A percentile compares a stretch with the other conserved stretches of the same genome.
Conservation (phyloP, 1,140 invertebrate species). For the Neodiprion lecontei region DNA sequence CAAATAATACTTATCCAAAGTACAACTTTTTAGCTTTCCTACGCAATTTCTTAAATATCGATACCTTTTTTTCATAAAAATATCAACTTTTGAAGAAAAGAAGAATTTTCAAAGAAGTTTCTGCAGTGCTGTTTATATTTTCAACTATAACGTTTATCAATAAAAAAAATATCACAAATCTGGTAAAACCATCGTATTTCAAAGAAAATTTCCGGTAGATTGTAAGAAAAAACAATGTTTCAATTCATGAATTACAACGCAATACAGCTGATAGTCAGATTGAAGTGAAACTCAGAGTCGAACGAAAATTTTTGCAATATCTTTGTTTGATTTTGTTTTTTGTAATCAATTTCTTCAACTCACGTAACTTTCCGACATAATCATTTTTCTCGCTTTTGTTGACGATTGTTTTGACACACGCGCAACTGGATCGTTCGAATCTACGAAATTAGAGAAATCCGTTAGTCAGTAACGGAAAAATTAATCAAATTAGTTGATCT, state of each 20-base stretch:
- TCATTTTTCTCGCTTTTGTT: no score
- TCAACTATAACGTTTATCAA: constrained; percentile 2
- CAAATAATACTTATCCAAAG: neutral
- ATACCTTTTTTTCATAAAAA: neutral
- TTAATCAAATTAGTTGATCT: no score
- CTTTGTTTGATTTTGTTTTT: no score
- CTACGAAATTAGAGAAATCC: no score
- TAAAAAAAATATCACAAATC: neutral
- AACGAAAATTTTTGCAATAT: no score
- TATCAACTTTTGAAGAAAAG: neutral
- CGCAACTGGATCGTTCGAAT: no score
- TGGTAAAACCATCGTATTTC: constrained; percentile 1
- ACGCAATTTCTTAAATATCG: constrained; percentile 1
- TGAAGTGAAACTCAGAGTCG: no score
- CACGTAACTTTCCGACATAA: no score
- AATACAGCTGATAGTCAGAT: neutral
- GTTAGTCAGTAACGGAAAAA: no score
- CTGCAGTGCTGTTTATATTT: neutral
- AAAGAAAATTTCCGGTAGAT: neutral
- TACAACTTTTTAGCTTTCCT: neutral
- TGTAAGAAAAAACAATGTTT: neutral
- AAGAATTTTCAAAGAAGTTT: neutral
- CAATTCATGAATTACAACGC: neutral
- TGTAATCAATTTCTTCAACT: no score
- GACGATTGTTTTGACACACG: no score